These are phyloP conservation scores for Misgurnus mizolepis DNA, from an alignment of 2,113 vertebrate species.

Conservation along the genomic window DNA sequence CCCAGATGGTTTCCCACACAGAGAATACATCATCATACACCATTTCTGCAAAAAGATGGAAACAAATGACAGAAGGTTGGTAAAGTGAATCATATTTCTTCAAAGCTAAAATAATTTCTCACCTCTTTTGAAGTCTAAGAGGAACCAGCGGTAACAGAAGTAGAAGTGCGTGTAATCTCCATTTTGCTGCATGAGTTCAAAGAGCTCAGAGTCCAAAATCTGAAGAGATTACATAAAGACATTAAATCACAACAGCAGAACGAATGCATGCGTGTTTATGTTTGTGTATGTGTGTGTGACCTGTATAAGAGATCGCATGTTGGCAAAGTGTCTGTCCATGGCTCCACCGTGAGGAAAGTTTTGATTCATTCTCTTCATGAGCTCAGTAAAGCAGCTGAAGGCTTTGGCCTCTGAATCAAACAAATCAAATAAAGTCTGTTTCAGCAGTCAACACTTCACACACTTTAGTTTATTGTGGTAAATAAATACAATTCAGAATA, in stretches of 20 bases:
- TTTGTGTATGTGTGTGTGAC: slow-evolving; percentile 62
- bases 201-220: slow-evolving; percentile 97
- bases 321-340: slow-evolving; percentile 98
- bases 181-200: slow-evolving; percentile 98
- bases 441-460: too few species aligned
- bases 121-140: slow-evolving; percentile 98
- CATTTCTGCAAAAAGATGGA: slow-evolving; percentile 77
- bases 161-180: slow-evolving; percentile 99
- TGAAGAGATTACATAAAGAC: slow-evolving; percentile 54
- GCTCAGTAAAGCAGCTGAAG: slow-evolving; percentile 95
- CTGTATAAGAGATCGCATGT: slow-evolving; percentile 98
- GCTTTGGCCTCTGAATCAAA: slow-evolving; percentile 85
- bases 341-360: slow-evolving; percentile 97
- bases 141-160: slow-evolving; percentile 99
- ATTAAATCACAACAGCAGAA: not conserved
- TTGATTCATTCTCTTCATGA: slow-evolving; percentile 99
- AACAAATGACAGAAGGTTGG: not conserved
- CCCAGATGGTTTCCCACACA: slow-evolving; percentile 98
- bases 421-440: slow-evolving; percentile 1
- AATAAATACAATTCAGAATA: not conserved
- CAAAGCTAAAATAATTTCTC: slow-evolving; percentile 15
- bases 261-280: not conserved
- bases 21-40: slow-evolving; percentile 94
- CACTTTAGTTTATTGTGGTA: not conserved
- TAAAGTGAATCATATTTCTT: too few species aligned